Conservation (phyloP, 2,113 vertebrate genomes). For the Origma solitaria region DNA sequence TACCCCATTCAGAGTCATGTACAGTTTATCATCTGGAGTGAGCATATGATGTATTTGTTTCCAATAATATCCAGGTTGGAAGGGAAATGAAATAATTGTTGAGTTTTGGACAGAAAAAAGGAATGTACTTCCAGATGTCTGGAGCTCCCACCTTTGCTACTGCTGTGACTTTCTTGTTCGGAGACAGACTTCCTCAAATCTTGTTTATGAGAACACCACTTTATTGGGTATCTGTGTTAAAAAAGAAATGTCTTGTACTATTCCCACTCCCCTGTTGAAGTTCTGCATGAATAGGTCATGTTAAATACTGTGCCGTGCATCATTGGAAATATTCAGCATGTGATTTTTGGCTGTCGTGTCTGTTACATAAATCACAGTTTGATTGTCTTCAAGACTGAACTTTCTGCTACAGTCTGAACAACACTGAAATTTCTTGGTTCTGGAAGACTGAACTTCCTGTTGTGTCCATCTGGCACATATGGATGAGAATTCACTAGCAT, state of each 20-base stretch:
- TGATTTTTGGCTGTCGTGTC: constrained; percentile 9
- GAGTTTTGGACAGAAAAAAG: neutral
- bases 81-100: neutral
- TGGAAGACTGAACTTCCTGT: constrained; percentile 49
- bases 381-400: constrained; percentile 21
- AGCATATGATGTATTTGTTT: neutral
- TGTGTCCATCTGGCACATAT: constrained; percentile 39
- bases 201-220: neutral
- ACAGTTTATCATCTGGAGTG: neutral
- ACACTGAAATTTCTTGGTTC: constrained; percentile 49
- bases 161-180: neutral
- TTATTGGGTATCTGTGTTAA: neutral
- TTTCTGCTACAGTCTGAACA: constrained; percentile 41
- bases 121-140: neutral
- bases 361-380: constrained; percentile 22
- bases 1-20: neutral
- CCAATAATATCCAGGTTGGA: neutral
- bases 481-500: constrained; percentile 44
- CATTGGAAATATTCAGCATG: neutral
- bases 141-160: neutral
- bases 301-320: neutral
- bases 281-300: neutral
- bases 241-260: neutral
- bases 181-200: neutral
- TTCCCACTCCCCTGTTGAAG: neutral